Base-by-base conservation (phyloP, 1,140 invertebrate species). In the Brachionus rubens region DNA sequence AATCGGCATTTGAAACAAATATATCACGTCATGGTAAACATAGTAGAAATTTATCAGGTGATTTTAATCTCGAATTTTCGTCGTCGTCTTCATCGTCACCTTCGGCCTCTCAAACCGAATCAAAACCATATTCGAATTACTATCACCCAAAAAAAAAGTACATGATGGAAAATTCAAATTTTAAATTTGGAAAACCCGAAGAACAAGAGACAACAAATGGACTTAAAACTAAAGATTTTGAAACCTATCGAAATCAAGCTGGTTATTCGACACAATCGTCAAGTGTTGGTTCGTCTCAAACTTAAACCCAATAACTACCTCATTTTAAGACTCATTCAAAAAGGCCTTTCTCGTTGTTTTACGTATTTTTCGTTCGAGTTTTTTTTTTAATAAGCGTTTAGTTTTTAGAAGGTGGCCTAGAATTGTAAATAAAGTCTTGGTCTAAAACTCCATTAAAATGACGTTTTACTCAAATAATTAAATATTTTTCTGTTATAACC, bases 91-190 rank as follows among this genome's bases (percentile, higher is more conserved):
- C 43, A 46, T 14, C 43, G 14, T 16, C 43, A 16, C 52, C 19
- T 4, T 56, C 19, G 3, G 21, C 16, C 7, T 24, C 4, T 50
- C 68, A 33, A 30, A 16, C 50, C 6, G 68, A 72, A 50, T 72
- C 68, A 12, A 54, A 54, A 48, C 14, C 46, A 16, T 50, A 36
- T 19, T 48, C 68, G 12, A 50, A 48, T 40, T 72, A 72, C 50
- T 72, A 72, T 40, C 68, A 72, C 50, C 68, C 68, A 24, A 72
- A 72, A 72, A 72, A 72, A 54, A 72, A 72, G 10, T 72, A 72
- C 19, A 50, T 72, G 68, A 52, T 50, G 68, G 68, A 50, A 54
- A 72, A 54, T 50, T 72, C 68, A 10, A 50, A 12, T 30, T 24
- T 10, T 33, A 70, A 47, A 10, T 33, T n/a, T 4, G 40, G 5